A percentile compares a stretch with the other conserved stretches of the same genome.
Conservation (phyloP, 2,888 invertebrate species). For the Gonocerus acuteangulatus region DNA sequence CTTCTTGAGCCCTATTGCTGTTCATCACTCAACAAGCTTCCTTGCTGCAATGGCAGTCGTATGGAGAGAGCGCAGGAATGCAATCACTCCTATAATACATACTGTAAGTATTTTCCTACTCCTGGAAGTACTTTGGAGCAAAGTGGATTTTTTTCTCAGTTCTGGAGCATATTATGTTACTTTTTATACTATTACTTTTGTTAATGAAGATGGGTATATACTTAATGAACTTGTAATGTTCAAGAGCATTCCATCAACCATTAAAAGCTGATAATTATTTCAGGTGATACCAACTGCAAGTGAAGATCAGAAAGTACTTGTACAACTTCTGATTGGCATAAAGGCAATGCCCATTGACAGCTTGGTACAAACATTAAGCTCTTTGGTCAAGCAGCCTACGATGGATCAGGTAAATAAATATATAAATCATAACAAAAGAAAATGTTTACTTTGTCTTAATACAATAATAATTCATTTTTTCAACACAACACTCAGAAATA, state of each 20-base stretch:
- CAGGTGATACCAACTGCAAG: conserved; percentile 57
- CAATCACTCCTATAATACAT: conserved; percentile 39
- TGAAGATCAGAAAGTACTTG: conserved; percentile 63
- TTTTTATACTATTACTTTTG: too few species aligned
- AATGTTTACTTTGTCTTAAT: too few species aligned
- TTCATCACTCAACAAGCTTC: conserved; percentile 72
- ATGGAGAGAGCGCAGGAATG: conserved; percentile 66
- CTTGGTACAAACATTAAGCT: conserved; percentile 70
- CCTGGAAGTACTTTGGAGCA: too few species aligned
- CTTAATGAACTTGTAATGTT: too few species aligned
- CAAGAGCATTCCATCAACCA: too few species aligned
- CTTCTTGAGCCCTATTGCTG: conserved; percentile 73
- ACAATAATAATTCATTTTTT: too few species aligned
- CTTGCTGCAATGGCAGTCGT: conserved; percentile 76
- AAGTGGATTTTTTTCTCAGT: too few species aligned
- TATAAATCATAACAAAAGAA: too few species aligned
- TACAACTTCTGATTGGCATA: conserved; percentile 69
- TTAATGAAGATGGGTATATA: too few species aligned
- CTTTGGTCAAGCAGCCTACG: conserved; percentile 71
- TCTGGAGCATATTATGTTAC: too few species aligned
- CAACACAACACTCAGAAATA: too few species aligned
- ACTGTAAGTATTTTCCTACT: conserved; percentile 17
- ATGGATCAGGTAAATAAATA: conserved; percentile 46
- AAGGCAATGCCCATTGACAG: conserved; percentile 77
- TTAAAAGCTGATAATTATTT: too few species aligned